phyloP scores from a whole-genome alignment of 1,140 invertebrate genomes.

The Pseudachorutes palmiensis region DNA sequence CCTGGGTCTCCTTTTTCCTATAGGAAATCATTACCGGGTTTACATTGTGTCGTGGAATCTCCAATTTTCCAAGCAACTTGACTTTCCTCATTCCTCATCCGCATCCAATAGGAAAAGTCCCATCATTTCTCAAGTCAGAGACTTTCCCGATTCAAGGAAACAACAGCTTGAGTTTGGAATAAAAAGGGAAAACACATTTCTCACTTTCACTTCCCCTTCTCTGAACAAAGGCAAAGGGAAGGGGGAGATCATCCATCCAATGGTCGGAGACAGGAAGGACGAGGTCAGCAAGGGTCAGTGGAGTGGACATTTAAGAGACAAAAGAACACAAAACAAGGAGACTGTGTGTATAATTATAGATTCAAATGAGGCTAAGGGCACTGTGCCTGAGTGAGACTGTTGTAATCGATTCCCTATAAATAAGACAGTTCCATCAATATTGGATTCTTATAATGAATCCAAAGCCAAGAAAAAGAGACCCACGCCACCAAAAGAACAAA shows the following conservation, averaged over 20 bases:
- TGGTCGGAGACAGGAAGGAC: too few relatives aligned
- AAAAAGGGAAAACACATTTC: slow-evolving; percentile 6
- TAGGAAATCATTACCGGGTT: slow-evolving; percentile 4
- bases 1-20: not conserved
- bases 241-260: too few relatives aligned
- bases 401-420: not conserved
- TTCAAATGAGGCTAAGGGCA: too few relatives aligned
- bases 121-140: not conserved
- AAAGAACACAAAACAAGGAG: too few relatives aligned
- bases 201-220: slow-evolving; percentile 7
- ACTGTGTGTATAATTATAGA: too few relatives aligned
- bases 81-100: not conserved
- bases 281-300: too few relatives aligned
- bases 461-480: not conserved
- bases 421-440: not conserved
- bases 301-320: too few relatives aligned
- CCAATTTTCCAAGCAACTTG: slow-evolving; percentile 4
- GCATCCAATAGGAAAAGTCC: not conserved
- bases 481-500: not conserved
- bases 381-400: not conserved
- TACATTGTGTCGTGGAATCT: too few relatives aligned
- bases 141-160: not conserved
- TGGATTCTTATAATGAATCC: not conserved
- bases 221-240: too few relatives aligned
- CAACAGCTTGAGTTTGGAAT: not conserved